These are phyloP conservation scores for Gobio occitaniae DNA, from an alignment of 2,797 vertebrate species.

Conservation along the genomic window DNA sequence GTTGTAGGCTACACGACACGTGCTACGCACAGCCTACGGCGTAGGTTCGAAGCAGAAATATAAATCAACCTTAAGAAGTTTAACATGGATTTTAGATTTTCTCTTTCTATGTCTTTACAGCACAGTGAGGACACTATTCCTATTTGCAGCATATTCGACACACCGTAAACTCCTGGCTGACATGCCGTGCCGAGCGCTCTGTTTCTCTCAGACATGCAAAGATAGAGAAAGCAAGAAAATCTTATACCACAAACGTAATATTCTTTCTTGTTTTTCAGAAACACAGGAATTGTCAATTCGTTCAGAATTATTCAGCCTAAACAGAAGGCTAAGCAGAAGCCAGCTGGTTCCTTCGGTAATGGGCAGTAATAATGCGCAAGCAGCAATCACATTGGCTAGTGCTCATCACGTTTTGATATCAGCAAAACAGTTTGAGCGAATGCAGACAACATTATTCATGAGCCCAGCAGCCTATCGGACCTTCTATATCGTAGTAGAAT, in stretches of 20 bases:
- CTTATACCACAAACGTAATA: neutral
- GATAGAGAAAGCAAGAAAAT: neutral
- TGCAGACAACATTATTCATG: neutral
- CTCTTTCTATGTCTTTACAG: neutral
- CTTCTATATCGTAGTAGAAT: neutral
- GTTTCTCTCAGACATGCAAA: neutral
- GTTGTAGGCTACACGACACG: too few relatives aligned
- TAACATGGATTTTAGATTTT: neutral
- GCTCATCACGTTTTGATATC: neutral
- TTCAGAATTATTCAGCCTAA: neutral
- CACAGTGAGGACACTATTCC: neutral
- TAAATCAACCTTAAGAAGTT: neutral
- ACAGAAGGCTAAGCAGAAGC: too few relatives aligned
- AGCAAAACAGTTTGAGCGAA: neutral
- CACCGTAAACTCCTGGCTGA: neutral
- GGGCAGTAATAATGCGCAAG: neutral
- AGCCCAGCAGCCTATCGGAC: neutral
- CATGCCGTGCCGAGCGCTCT: neutral
- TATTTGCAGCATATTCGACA: neutral
- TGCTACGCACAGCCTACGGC: too few relatives aligned
- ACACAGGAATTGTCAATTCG: neutral
- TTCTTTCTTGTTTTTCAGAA: neutral
- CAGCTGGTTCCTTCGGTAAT: too few relatives aligned
- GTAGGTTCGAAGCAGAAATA: too few relatives aligned
- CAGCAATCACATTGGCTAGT: neutral